These are phyloP conservation scores for Eospalax fontanierii DNA, from an alignment of 2,797 vertebrate species.

Conservation along the genomic window DNA sequence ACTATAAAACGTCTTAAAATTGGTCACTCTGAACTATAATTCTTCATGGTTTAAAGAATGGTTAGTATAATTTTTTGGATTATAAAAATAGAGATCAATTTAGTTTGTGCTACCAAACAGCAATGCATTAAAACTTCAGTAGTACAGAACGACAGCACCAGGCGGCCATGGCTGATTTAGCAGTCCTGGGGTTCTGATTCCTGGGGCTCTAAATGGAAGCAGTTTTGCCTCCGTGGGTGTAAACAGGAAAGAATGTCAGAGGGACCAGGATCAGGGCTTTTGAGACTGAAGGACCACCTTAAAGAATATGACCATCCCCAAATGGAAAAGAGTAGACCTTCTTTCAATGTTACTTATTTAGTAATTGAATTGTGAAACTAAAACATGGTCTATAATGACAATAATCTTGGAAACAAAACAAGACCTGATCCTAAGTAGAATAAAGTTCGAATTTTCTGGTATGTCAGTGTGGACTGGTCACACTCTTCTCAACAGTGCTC, in stretches of 20 bases:
- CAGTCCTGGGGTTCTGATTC: conserved; percentile 64
- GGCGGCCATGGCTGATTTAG: conserved; percentile 14
- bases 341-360: neutral
- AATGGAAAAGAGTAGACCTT: no score
- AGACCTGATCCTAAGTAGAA: conserved; percentile 9
- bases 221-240: conserved; percentile 47
- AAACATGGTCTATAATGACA: neutral
- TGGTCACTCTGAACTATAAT: conserved; percentile 79
- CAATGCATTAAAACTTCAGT: conserved; percentile 44
- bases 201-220: conserved; percentile 40
- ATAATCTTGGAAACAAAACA: conserved; percentile 15
- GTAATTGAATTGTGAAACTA: neutral
- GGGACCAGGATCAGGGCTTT: neutral
- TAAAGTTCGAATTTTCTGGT: neutral
- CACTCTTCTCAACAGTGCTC: neutral
- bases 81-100: conserved; percentile 75
- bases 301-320: no score
- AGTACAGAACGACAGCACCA: neutral
- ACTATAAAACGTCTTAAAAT: conserved; percentile 82
- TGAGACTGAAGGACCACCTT: no score
- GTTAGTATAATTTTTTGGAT: conserved; percentile 69
- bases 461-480: neutral
- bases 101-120: conserved; percentile 68
- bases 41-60: conserved; percentile 78
- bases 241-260: neutral